phyloP scores from a whole-genome alignment of 2,797 vertebrate species.

The Phylloscopus collybita region DNA sequence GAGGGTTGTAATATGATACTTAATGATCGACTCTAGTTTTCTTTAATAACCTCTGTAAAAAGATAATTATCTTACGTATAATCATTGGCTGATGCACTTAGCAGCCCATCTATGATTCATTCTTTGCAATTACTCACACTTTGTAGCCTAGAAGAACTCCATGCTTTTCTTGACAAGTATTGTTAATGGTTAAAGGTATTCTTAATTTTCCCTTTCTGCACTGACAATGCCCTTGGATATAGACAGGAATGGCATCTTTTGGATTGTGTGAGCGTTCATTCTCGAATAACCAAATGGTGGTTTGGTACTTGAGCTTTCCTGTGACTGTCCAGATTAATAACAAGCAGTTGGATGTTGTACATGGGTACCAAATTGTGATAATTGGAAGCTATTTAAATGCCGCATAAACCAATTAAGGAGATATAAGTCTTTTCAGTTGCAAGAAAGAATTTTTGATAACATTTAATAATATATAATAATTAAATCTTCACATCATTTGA shows the following conservation, averaged over 20 bases:
- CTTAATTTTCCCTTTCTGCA: neutral
- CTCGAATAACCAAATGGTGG: neutral
- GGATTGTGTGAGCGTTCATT: neutral
- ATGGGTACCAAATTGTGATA: neutral
- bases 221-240: neutral
- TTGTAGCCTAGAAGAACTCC: neutral
- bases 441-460: neutral
- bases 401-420: neutral
- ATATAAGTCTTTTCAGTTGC: neutral
- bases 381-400: neutral
- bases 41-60: conserved; percentile 70
- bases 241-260: neutral
- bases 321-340: neutral
- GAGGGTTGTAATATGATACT: conserved; percentile 64
- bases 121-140: neutral
- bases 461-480: neutral
- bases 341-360: neutral
- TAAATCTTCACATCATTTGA: neutral
- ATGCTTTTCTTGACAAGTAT: neutral
- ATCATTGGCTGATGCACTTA: conserved; percentile 69
- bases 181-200: neutral
- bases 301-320: neutral
- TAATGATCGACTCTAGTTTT: conserved; percentile 74
- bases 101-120: conserved; percentile 61
- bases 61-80: conserved; percentile 69